Conservation (phyloP, 2,888 invertebrate species). For the Acleris emargana region DNA sequence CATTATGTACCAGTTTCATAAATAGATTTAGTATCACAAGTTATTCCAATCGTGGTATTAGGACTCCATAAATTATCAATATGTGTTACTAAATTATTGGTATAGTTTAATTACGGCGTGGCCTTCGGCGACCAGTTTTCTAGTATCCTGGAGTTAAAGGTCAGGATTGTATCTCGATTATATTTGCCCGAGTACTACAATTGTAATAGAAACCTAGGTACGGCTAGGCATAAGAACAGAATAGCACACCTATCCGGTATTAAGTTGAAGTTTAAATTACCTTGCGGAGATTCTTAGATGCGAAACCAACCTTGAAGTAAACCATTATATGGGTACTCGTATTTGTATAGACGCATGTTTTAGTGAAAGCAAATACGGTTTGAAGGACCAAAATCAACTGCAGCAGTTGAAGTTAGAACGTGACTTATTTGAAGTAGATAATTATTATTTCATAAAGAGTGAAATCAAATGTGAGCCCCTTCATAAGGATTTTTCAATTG, state of each 20-base stretch:
- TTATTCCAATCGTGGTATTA: background rate
- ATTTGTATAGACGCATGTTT: background rate
- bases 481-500: no score
- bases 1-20: no score
- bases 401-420: no score
- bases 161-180: background rate
- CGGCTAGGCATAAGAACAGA: slow-evolving; percentile 4
- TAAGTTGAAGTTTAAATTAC: background rate
- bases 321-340: no score
- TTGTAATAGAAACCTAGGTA: slow-evolving; percentile 5
- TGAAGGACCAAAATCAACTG: slow-evolving; percentile 5
- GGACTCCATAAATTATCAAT: background rate
- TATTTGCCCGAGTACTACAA: background rate
- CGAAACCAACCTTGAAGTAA: background rate
- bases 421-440: no score
- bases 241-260: background rate
- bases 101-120: background rate
- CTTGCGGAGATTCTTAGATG: background rate
- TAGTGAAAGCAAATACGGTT: slow-evolving; percentile 2
- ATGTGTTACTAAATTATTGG: background rate
- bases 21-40: background rate
- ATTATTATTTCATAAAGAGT: no score
- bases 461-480: no score
- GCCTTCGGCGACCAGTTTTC: slow-evolving; percentile 4
- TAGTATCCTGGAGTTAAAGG: slow-evolving; percentile 7